phyloP scores from a whole-genome alignment of 2,797 vertebrate genomes.

The Ara ararauna region DNA sequence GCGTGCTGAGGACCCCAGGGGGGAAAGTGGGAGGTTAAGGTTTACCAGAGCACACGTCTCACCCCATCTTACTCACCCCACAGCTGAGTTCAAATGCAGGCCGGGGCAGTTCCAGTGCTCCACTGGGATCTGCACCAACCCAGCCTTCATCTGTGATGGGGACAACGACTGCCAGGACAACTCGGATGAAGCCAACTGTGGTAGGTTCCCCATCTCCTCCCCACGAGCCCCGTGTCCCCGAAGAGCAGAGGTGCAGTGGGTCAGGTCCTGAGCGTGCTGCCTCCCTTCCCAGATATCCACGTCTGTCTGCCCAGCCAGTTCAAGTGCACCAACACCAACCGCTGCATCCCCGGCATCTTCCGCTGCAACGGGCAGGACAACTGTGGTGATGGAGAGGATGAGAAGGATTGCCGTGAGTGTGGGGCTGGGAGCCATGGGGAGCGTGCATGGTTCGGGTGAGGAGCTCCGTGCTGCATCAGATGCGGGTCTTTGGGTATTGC shows the following conservation, averaged over 20 bases:
- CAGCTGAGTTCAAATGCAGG: constrained; percentile 89
- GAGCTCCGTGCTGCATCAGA: background rate
- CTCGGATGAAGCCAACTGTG: constrained; percentile 88
- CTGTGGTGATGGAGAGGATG: constrained; percentile 94
- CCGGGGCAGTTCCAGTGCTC: constrained; percentile 87
- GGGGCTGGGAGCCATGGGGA: background rate
- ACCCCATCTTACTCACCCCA: background rate
- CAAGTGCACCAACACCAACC: constrained; percentile 95
- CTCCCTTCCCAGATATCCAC: constrained; percentile 86
- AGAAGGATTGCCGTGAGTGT: constrained; percentile 95
- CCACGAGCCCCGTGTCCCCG: rapidly evolving
- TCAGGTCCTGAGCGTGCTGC: background rate
- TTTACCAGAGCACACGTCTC: background rate
- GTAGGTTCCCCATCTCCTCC: constrained; percentile 58
- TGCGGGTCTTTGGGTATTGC: rapidly evolving
- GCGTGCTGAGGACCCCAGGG: background rate
- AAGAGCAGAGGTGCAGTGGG: background rate
- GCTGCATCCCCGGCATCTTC: constrained; percentile 97
- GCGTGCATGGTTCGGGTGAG: rapidly evolving
- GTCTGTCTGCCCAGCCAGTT: constrained; percentile 98
- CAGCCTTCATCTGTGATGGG: constrained; percentile 90
- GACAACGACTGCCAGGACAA: constrained; percentile 91
- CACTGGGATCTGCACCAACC: constrained; percentile 88
- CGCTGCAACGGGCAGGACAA: constrained; percentile 98
- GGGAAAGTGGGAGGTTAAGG: rapidly evolving